Evolutionary conservation across 2,888 invertebrate genomes (phyloP).

Genomic region (Diachrysia chrysitis): DNA sequence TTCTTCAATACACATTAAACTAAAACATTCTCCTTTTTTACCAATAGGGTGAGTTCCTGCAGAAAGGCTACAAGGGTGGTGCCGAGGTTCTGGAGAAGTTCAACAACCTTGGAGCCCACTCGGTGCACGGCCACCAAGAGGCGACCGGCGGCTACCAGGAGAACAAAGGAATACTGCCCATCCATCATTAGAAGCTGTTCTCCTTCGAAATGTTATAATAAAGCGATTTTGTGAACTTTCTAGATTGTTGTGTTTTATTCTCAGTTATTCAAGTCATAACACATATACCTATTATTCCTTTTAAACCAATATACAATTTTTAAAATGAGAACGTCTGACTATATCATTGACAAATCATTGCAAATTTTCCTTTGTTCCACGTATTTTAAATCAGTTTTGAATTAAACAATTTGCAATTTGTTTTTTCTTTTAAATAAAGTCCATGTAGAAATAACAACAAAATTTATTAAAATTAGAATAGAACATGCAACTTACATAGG

Average conservation of each 20-base stretch:
- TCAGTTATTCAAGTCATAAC: too few relatives aligned
- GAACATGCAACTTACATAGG: background rate
- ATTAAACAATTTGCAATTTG: background rate
- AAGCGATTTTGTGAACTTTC: constrained; percentile 43
- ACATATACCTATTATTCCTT: background rate
- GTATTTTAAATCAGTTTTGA: too few relatives aligned
- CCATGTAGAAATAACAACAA: background rate
- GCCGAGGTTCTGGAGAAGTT: constrained; percentile 89
- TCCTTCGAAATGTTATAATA: constrained; percentile 38
- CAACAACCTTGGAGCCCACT: constrained; percentile 90
- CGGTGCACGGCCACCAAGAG: constrained; percentile 90
- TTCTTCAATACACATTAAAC: background rate
- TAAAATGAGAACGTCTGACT: too few relatives aligned
- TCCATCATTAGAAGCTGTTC: constrained; percentile 67
- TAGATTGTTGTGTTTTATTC: constrained; percentile 26
- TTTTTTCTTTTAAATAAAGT: background rate
- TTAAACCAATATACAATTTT: too few relatives aligned
- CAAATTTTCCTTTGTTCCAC: too few relatives aligned
- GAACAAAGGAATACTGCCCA: constrained; percentile 89
- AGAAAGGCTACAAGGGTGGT: constrained; percentile 89
- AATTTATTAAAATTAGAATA: background rate
- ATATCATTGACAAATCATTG: too few relatives aligned
- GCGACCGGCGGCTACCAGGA: constrained; percentile 88
- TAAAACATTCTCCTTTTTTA: background rate
- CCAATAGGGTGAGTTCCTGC: constrained; percentile 88